These are phyloP conservation scores for Abramis brama DNA, from an alignment of 2,113 vertebrate genomes.

Conservation along the genomic window DNA sequence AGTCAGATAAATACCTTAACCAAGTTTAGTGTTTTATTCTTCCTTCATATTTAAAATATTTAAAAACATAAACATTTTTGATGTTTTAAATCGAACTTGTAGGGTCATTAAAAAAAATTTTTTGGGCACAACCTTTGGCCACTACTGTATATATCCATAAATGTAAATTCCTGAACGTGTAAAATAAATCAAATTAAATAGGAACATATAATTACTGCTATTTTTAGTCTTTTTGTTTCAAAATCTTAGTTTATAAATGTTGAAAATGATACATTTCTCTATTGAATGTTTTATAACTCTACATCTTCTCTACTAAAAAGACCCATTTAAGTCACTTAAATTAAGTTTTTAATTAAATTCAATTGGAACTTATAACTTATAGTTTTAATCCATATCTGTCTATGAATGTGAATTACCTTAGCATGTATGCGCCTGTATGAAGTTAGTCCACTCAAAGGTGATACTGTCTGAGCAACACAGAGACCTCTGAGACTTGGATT, in stretches of 20 bases:
- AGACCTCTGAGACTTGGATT: slow-evolving; percentile 39
- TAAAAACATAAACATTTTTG: no score
- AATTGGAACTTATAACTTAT: not conserved
- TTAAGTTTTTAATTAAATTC: not conserved
- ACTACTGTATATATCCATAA: no score
- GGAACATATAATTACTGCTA: not conserved
- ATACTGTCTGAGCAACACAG: slow-evolving; percentile 32
- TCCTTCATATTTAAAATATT: no score
- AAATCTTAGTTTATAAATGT: slow-evolving; percentile 2
- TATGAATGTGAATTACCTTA: not conserved
- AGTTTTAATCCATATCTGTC: not conserved
- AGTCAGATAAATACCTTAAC: no score
- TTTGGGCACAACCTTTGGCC: no score
- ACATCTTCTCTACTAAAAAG: not conserved
- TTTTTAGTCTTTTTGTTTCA: not conserved
- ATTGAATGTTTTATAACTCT: not conserved
- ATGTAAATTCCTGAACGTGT: no score
- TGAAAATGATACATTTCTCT: not conserved
- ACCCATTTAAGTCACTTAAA: not conserved
- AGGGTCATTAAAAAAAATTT: no score
- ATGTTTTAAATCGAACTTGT: no score
- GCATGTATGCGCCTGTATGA: not conserved
- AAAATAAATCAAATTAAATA: not conserved
- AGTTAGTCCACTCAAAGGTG: slow-evolving; percentile 24
- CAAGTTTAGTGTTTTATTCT: no score